Conservation (phyloP, 2,797 vertebrate genomes). For the Coregonus suidteri region DNA sequence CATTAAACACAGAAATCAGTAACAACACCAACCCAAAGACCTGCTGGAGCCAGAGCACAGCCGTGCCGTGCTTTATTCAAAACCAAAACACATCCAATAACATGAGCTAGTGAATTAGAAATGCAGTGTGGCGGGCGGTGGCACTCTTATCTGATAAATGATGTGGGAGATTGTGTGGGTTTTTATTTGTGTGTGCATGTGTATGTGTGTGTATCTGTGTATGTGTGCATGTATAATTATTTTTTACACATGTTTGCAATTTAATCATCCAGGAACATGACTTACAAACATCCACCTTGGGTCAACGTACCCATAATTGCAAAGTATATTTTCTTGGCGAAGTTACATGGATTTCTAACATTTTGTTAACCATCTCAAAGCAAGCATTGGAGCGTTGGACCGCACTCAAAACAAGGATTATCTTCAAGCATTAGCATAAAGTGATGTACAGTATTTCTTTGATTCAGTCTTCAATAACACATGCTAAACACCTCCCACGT, state of each 20-base stretch:
- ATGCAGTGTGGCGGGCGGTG: constrained; percentile 32
- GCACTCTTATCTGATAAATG: constrained; percentile 68
- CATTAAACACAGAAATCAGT: constrained; percentile 76
- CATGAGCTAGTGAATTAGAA: constrained; percentile 58
- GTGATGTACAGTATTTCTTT: constrained; percentile 65
- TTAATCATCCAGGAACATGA: constrained; percentile 66
- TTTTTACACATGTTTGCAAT: constrained; percentile 50
- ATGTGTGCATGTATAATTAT: not conserved
- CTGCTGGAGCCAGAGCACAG: constrained; percentile 42
- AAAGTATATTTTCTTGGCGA: constrained; percentile 66
- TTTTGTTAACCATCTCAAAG: constrained; percentile 22
- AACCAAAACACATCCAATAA: constrained; percentile 68
- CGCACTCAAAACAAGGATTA: constrained; percentile 68
- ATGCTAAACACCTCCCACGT: constrained; percentile 43
- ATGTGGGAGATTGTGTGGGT: constrained; percentile 52
- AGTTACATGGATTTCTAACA: constrained; percentile 60
- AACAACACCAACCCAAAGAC: constrained; percentile 66
- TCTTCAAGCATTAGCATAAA: constrained; percentile 63
- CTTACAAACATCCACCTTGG: constrained; percentile 44
- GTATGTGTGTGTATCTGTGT: constrained; percentile 3
- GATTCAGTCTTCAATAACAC: constrained; percentile 59
- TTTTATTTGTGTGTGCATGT: constrained; percentile 12
- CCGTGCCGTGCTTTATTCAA: constrained; percentile 52
- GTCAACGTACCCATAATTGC: constrained; percentile 69
- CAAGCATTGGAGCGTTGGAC: constrained; percentile 61